Evolutionary conservation across 1,140 invertebrate genomes (phyloP).

Genomic region (Chrysopa pallens): DNA sequence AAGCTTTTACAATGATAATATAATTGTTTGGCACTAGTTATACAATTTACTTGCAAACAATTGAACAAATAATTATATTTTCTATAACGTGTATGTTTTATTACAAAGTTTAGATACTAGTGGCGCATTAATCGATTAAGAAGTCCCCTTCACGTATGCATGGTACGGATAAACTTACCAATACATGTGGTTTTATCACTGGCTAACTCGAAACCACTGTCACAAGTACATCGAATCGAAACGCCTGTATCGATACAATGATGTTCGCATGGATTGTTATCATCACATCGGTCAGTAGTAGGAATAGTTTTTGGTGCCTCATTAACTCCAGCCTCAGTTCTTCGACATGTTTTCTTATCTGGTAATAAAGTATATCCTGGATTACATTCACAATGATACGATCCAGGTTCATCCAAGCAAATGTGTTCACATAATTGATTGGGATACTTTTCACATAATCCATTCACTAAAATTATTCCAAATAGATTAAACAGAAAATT

Average conservation of each 20-base stretch:
- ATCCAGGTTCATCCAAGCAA: slow-evolving; percentile 44
- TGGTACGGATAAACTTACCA: slow-evolving; percentile 15
- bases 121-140: too few species aligned
- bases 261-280: slow-evolving; percentile 45
- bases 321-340: slow-evolving; percentile 13
- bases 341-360: slow-evolving; percentile 35
- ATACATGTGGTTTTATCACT: slow-evolving; percentile 46
- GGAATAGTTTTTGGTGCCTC: slow-evolving; percentile 2
- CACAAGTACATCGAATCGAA: slow-evolving; percentile 40
- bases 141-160: too few species aligned
- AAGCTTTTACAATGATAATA: too few species aligned
- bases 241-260: slow-evolving; percentile 40
- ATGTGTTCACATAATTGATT: slow-evolving; percentile 54
- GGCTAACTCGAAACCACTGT: slow-evolving; percentile 46
- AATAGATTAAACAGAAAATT: slow-evolving; percentile 12
- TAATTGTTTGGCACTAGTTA: too few species aligned
- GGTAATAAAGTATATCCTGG: slow-evolving; percentile 39
- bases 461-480: slow-evolving; percentile 23
- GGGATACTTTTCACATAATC: slow-evolving; percentile 39
- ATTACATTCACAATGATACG: slow-evolving; percentile 54
- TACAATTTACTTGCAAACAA: too few species aligned
- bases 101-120: too few species aligned
- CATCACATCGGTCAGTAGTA: slow-evolving; percentile 26
- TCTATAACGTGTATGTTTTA: too few species aligned
- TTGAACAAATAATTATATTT: too few species aligned